Conservation (phyloP, 2,113 vertebrate genomes). For the Sakesphorus luctuosus region DNA sequence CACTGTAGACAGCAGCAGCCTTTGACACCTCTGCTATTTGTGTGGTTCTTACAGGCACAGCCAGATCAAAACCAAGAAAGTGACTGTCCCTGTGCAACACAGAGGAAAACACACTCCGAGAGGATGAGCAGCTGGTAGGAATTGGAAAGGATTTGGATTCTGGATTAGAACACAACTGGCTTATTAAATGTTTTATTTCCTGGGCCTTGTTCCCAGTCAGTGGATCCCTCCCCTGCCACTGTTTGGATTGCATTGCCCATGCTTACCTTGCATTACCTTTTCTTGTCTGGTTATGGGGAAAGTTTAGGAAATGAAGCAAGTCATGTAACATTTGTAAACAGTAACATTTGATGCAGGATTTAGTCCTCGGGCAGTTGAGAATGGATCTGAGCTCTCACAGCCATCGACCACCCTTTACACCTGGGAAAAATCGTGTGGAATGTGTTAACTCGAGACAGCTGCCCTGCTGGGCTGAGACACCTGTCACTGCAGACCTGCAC, state of each 20-base stretch:
- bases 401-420: not conserved
- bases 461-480: not conserved
- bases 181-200: not conserved
- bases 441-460: not conserved
- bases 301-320: not conserved
- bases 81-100: not conserved
- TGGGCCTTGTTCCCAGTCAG: not conserved
- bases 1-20: not conserved
- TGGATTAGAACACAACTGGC: not conserved
- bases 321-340: not conserved
- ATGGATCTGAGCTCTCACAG: not conserved
- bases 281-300: not conserved
- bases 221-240: not conserved
- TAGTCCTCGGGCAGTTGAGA: not conserved
- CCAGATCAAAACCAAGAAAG: not conserved
- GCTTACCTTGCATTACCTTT: not conserved
- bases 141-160: not conserved
- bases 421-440: not conserved
- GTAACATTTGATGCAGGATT: not conserved
- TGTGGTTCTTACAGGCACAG: fast-evolving
- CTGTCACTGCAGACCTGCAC: not conserved
- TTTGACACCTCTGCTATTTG: not conserved
- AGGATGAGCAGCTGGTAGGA: too few species aligned
- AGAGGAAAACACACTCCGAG: not conserved
- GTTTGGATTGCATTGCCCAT: not conserved